Base-by-base conservation (phyloP, 2,888 invertebrate species). In the Dasypogon diadema region DNA sequence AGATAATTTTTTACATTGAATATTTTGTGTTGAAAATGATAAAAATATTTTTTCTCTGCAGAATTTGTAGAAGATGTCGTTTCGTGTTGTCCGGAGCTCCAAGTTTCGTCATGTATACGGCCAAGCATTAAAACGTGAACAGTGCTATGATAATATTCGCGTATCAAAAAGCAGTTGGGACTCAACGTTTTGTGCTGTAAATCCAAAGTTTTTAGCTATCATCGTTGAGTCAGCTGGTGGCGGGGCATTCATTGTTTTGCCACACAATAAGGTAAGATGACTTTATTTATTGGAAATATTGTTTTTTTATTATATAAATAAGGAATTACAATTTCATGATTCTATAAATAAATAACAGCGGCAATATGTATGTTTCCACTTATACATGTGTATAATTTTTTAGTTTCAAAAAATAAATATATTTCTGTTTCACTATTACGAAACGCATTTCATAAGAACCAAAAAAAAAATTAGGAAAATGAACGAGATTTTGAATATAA, bases 111-210 rank as follows among this genome's bases (percentile, higher is more conserved):
- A 98, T 90, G 97, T 98, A 84, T 94, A 91, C 85, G 87, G 87
- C 78, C 94, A 94, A 84, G 92, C 95, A 82, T 88, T 95, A 81
- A 96, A 97, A 88, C 91, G 98, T 86, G 98, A 98, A 86, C 95
- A 96, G 88, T 98, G 98, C 88, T 98, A 96, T 88, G 98, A 99
- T 88, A 97, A 97, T 87, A 93, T 99, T 83, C 90, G 97, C 85
- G 97, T 98, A 79, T 97, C 97, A 79, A 97, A 98, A 87, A 97
- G 97, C 85, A 97, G 98, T 73, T 98, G 98, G 95, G 99, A 99
- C 87, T 96, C 97, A 79, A 97, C 97, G 80, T 98, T 98, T 87
- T 98, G 98, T 89, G 96, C 97, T 81, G 98, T 98, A 82, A 99
- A 99, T 88, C 98, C 98, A 65, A 98, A 97, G 87, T 98, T 97